phyloP scores from a whole-genome alignment of 2,888 invertebrate genomes.

The Tromatobia lineatoria region DNA sequence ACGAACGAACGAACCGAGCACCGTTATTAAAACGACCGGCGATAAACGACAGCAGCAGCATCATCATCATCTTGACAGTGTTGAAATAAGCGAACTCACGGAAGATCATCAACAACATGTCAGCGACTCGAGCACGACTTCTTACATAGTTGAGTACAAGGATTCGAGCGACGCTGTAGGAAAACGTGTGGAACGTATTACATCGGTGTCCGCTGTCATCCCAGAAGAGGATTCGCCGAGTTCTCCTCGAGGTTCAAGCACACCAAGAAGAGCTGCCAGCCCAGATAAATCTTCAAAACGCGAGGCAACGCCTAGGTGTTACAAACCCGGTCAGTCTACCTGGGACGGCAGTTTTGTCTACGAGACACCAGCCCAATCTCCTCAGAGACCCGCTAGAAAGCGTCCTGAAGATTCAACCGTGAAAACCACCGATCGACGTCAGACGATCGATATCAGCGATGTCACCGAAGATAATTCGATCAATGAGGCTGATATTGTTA shows the following conservation, averaged over 20 bases:
- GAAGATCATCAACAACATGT: conserved; percentile 85
- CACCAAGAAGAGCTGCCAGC: conserved; percentile 65
- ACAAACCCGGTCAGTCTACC: conserved; percentile 79
- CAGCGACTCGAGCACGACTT: conserved; percentile 88
- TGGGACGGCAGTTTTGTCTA: conserved; percentile 88
- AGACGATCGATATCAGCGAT: conserved; percentile 77
- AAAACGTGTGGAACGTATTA: conserved; percentile 75
- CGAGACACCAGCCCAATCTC: conserved; percentile 82
- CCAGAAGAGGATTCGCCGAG: conserved; percentile 75
- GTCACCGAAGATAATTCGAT: conserved; percentile 80
- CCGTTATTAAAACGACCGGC: conserved; percentile 73
- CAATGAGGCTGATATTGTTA: conserved; percentile 80
- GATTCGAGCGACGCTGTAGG: conserved; percentile 67
- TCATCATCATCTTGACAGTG: conserved; percentile 56
- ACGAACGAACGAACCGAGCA: conserved; percentile 70
- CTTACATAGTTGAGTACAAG: conserved; percentile 88
- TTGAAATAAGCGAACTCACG: conserved; percentile 83
- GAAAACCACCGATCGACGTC: conserved; percentile 65
- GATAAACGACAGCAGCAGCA: conserved; percentile 71
- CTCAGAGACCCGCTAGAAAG: conserved; percentile 63
- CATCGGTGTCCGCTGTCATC: conserved; percentile 78
- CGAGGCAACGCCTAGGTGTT: conserved; percentile 58
- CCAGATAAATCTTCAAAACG: conserved; percentile 57
- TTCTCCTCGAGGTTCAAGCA: conserved; percentile 59
- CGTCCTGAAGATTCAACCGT: conserved; percentile 50